phyloP scores from a whole-genome alignment of 2,888 invertebrate genomes.

The Campaea margaritaria region DNA sequence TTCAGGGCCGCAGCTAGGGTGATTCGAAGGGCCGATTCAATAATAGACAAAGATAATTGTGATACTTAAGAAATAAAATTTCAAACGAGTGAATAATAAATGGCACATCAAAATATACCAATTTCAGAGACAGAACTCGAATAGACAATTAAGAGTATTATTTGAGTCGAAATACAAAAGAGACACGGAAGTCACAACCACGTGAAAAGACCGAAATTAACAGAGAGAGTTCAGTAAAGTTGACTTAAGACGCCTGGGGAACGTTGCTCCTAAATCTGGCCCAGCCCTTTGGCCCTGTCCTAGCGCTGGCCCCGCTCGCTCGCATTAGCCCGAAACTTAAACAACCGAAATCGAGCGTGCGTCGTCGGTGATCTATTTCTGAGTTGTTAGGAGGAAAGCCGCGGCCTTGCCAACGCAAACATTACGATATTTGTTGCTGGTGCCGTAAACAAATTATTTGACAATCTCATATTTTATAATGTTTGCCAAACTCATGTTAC shows the following conservation, averaged over 20 bases:
- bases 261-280: not conserved
- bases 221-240: too few species aligned
- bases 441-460: constrained; percentile 49
- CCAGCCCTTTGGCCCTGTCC: not conserved
- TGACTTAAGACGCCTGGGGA: not conserved
- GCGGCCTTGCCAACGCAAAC: constrained; percentile 64
- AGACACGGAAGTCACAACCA: too few species aligned
- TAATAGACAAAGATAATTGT: not conserved
- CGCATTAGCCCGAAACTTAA: constrained; percentile 41
- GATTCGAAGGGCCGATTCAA: not conserved
- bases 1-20: constrained; percentile 1
- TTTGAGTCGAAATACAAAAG: too few species aligned
- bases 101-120: not conserved
- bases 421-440: constrained; percentile 50
- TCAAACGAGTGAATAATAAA: too few species aligned
- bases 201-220: too few species aligned
- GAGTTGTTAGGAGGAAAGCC: constrained; percentile 49
- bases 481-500: not conserved
- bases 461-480: constrained; percentile 17
- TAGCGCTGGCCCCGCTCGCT: constrained; percentile 4
- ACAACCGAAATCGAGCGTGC: constrained; percentile 49
- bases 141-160: too few species aligned
- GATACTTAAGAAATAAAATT: too few species aligned
- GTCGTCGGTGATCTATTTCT: constrained; percentile 62
- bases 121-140: too few species aligned